phyloP scores from a whole-genome alignment of 2,113 vertebrate species.

The Daboia siamensis region DNA sequence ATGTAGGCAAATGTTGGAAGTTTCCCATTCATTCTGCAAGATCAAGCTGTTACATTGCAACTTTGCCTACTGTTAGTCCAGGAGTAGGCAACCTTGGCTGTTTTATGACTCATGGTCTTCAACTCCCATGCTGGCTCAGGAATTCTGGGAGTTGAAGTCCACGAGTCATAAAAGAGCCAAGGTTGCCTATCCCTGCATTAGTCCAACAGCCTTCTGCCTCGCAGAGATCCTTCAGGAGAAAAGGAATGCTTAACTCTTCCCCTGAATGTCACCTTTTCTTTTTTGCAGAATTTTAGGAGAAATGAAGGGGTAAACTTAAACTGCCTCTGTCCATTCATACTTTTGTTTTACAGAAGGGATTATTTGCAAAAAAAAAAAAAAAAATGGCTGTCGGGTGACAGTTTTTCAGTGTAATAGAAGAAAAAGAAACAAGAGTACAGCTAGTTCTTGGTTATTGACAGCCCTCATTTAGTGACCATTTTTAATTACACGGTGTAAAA shows the following conservation, averaged over 20 bases:
- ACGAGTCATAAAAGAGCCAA: too few relatives aligned
- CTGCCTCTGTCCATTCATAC: background rate
- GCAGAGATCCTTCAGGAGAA: background rate
- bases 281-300: background rate
- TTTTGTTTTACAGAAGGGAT: background rate
- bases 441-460: background rate
- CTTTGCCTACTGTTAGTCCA: background rate
- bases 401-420: background rate
- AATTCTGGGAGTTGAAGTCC: too few relatives aligned
- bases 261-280: background rate
- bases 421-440: background rate
- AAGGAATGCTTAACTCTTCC: background rate
- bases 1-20: background rate
- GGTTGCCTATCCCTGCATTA: background rate
- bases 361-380: background rate
- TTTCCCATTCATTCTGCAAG: background rate
- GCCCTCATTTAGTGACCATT: background rate
- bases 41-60: background rate
- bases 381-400: background rate
- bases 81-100: too few relatives aligned
- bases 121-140: too few relatives aligned
- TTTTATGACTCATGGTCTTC: too few relatives aligned
- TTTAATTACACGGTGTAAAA: background rate
- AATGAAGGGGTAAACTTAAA: background rate
- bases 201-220: background rate